Evolutionary conservation across 30 jellyfish, hydroid and myxozoan species (phyloP), one percentile per base, ranked within the genome.

Genomic region (Rhopilema esculentum): DNA sequence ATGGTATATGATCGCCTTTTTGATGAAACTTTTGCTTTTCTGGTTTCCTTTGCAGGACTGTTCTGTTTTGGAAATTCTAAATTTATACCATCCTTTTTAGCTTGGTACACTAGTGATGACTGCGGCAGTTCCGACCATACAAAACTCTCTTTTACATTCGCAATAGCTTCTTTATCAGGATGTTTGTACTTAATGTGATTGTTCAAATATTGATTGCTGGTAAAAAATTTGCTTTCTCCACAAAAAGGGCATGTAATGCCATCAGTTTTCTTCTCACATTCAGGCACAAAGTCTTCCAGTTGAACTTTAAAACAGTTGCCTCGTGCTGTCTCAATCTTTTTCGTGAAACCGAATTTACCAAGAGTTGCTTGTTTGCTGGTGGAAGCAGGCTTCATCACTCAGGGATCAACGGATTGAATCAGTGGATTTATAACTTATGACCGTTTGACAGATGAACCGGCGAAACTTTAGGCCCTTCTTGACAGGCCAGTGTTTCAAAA

Each of bases 321-420:
- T 49, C 48, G 81, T 48, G 86, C 74, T 33, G 86, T 29, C 31
- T 75, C 76, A 48, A 75, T 51, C 76, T 48, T 33, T 51, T 49
- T 75, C 0, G 86, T 75, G 86, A 48, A 75, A 33, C 79, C 86
- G 26, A 48, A 75, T 27, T 75, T 75, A 33, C 77, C 79, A 21
- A 78, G 79, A 78, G 88, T 78, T 63, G 53, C 62, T 57, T 78
- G 88, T 51, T 75, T 75, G 72, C 75, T 0, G 82, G 82, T 70
- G 82, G 82, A 70, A 70, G n/a, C 23, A 29, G 85, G 85, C 85
- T 74, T 74, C 85, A 74, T 74, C 72, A 48, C 85, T 74, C 75
- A 74, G 71, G 85, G 85, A 29, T 17, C 82, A 66, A 66, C 77
- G 18, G 18, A 29, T 18, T 24, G 72, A 29, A 48, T 29, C 48